Evolutionary conservation across 2,113 vertebrate genomes (phyloP).

Genomic region (Chlamydotis undulata): DNA sequence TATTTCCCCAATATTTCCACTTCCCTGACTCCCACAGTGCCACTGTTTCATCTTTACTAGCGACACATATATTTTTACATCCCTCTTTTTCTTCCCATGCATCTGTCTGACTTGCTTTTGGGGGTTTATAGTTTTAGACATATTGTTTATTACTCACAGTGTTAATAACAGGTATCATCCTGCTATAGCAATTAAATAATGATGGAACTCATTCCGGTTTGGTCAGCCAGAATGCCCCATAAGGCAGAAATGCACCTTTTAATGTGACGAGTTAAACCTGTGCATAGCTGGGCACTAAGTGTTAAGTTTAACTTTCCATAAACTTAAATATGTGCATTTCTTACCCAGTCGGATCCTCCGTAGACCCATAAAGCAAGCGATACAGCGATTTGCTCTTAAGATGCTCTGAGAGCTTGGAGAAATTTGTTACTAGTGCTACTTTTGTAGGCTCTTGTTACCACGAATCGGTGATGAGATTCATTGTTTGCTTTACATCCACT

Average conservation of each 20-base stretch:
- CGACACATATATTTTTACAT: not conserved
- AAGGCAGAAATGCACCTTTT: not conserved
- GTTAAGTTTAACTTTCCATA: conserved; percentile 11
- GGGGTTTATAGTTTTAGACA: not conserved
- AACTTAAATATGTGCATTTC: conserved; percentile 53
- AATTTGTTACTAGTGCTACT: conserved; percentile 38
- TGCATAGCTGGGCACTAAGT: not conserved
- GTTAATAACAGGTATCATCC: conserved; percentile 38
- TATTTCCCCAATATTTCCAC: conserved; percentile 21
- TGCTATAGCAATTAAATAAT: conserved; percentile 22
- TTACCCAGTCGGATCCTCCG: conserved; percentile 31
- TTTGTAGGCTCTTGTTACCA: conserved; percentile 15
- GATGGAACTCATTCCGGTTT: not conserved
- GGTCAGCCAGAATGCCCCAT: not conserved
- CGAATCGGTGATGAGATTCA: not conserved
- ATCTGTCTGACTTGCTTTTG: not conserved
- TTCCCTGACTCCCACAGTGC: not conserved
- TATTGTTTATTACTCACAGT: conserved; percentile 29
- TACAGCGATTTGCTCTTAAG: conserved; percentile 12
- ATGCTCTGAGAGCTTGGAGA: conserved; percentile 33
- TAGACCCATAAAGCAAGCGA: conserved; percentile 40
- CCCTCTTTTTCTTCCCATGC: not conserved
- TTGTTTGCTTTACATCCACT: conserved; percentile 3
- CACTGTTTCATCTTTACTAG: not conserved
- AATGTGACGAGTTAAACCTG: not conserved